phyloP scores from a whole-genome alignment of 2,888 invertebrate species.

The Trimorus sp. region DNA sequence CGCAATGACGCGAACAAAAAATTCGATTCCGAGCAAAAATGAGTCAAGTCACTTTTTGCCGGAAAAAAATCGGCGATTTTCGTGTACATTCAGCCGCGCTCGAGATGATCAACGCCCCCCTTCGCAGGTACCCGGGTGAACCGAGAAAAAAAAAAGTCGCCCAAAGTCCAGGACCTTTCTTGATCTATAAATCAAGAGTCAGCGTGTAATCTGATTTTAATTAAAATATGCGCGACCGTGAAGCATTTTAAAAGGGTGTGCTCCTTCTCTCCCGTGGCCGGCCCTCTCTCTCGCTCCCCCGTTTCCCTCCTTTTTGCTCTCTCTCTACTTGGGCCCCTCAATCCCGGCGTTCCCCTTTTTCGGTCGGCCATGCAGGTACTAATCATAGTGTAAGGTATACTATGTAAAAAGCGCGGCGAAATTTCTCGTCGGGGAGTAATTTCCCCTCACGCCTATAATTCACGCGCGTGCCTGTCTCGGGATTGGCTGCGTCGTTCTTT shows the following conservation, averaged over 20 bases:
- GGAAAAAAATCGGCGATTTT: constrained; percentile 5
- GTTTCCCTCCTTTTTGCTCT: constrained; percentile 33
- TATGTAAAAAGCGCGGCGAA: constrained; percentile 69
- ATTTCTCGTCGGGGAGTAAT: constrained; percentile 78
- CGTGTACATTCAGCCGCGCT: constrained; percentile 3
- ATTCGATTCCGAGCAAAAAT: not conserved
- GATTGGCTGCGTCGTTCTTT: constrained; percentile 67
- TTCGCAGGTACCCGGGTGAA: not conserved
- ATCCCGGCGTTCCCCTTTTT: not conserved
- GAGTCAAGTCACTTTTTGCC: not conserved
- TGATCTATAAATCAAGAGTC: constrained; percentile 62
- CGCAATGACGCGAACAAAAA: not conserved
- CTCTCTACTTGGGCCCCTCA: not conserved
- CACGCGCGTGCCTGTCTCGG: constrained; percentile 77
- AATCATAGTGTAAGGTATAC: constrained; percentile 56
- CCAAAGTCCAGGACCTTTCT: constrained; percentile 50
- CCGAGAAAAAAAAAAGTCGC: constrained; percentile 29
- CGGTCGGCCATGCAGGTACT: constrained; percentile 21
- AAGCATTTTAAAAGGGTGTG: constrained; percentile 58
- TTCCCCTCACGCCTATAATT: constrained; percentile 79
- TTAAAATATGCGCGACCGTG: constrained; percentile 61
- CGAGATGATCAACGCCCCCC: constrained; percentile 23
- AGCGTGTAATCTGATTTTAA: constrained; percentile 65
- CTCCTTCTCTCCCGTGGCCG: constrained; percentile 24
- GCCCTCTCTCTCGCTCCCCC: too few relatives aligned